Base-by-base conservation (phyloP, 1,140 invertebrate species). In the Procambarus virginalis region DNA sequence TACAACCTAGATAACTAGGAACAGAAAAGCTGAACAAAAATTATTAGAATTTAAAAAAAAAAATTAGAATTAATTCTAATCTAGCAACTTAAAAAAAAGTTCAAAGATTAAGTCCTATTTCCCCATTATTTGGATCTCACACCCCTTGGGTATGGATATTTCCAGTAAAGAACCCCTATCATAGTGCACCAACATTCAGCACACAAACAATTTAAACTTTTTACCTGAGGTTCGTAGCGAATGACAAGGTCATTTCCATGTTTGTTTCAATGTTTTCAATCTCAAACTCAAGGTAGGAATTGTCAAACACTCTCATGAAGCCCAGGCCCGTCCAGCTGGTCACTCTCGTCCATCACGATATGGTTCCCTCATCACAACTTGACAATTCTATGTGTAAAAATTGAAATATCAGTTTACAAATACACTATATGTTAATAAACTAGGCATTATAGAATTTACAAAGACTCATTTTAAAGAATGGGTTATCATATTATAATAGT, bases 251-350 rank as follows among this genome's bases (percentile, higher is more conserved):
- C 97, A 93, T 99, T 92, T 97, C 96, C 95, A 98, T 98, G 17
- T 96, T 96, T 78, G 95, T 96, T 79, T 96, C 95, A 89, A 99
- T 95, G 93, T 98, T 95, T 92, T 97, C 96, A 45, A 99, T 95
- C 17, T 95, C 95, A 93, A 99, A 98, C 92, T 97, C 97, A 45
- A 99, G 94, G 75, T 95, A 95, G 8, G 97, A 96, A 70, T 96
- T 96, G 94, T 99, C 98, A 80, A 96, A 96, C 3, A 97, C 96
- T 93, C 96, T 96, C 95, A 98, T 97, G 93, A 97, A 99, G 20
- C 99, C 99, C 55, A 96, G 95, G 20, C 99, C 99, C 17, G 98
- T 99, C 97, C 98, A 99, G 0, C 97, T 96, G 89, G 95, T 96
- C 86, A 96, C 95, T n/a, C n/a, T 89, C 95, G 95, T 79, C 96